A percentile compares a stretch with the other conserved stretches of the same genome.
These are phyloP conservation scores for Drosophila meridionalis DNA, from an alignment of 2,888 invertebrate genomes.

Conservation along the genomic window DNA sequence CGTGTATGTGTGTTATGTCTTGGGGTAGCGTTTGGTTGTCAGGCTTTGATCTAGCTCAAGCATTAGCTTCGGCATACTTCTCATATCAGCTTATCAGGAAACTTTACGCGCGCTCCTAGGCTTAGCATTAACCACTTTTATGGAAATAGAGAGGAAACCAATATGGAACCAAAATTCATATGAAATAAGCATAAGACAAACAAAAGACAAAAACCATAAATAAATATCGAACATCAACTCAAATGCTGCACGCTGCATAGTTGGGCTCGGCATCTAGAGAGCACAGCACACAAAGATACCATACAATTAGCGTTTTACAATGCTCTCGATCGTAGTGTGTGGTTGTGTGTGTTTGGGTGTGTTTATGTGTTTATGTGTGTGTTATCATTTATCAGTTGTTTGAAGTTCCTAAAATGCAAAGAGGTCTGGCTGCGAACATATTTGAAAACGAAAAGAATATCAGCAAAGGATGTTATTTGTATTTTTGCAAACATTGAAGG, in stretches of 20 bases:
- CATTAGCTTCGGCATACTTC: slow-evolving; percentile 49
- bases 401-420: slow-evolving; percentile 36
- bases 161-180: slow-evolving; percentile 34
- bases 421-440: slow-evolving; percentile 53
- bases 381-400: slow-evolving; percentile 1
- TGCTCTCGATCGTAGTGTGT: slow-evolving; percentile 24
- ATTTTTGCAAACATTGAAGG: slow-evolving; percentile 79
- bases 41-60: slow-evolving; percentile 39
- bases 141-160: slow-evolving; percentile 42
- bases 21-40: slow-evolving; percentile 37
- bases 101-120: slow-evolving; percentile 50
- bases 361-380: slow-evolving; percentile 17
- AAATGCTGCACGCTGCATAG: slow-evolving; percentile 61
- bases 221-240: slow-evolving; percentile 47
- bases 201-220: slow-evolving; percentile 26
- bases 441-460: slow-evolving; percentile 59
- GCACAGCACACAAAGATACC: slow-evolving; percentile 67
- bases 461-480: slow-evolving; percentile 61
- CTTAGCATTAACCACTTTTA: slow-evolving; percentile 34
- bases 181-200: slow-evolving; percentile 64
- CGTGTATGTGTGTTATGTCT: slow-evolving; percentile 19
- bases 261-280: slow-evolving; percentile 57
- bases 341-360: too few relatives aligned
- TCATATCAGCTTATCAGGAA: slow-evolving; percentile 6
- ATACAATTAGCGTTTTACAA: slow-evolving; percentile 63